These are phyloP conservation scores for Lepeophtheirus salmonis DNA, from an alignment of 1,140 invertebrate species.

Conservation along the genomic window DNA sequence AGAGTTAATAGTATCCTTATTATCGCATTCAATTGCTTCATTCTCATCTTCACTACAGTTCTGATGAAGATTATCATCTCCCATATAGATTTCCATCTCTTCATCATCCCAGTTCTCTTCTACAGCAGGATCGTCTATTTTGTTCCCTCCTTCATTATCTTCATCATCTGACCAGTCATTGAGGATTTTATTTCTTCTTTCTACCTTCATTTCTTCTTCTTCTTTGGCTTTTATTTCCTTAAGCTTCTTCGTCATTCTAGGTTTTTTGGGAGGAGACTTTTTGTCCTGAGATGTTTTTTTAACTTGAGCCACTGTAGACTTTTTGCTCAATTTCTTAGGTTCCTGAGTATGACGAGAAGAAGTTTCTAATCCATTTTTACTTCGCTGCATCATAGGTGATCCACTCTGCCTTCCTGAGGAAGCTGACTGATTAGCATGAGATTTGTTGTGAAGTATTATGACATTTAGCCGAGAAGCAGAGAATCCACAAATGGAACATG, in stretches of 20 bases:
- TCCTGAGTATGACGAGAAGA: neutral
- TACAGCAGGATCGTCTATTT: neutral
- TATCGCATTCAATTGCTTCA: neutral
- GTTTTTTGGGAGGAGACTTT: neutral
- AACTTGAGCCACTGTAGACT: neutral
- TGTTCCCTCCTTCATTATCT: neutral
- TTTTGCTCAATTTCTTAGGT: neutral
- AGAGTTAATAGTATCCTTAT: neutral
- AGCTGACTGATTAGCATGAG: neutral
- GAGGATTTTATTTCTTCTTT: constrained; percentile 1
- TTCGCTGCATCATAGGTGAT: too few relatives aligned
- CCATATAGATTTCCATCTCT: neutral
- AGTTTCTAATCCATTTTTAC: neutral
- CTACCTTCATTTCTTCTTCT: constrained; percentile 6
- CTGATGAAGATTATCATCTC: constrained; percentile 7
- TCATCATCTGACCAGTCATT: constrained; percentile 12
- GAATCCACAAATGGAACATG: constrained; percentile 13
- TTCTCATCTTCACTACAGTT: constrained; percentile 1
- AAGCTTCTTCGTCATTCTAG: constrained; percentile 3
- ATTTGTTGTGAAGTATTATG: constrained; percentile 14
- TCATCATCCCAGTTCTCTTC: neutral
- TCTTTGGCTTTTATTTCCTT: constrained; percentile 8
- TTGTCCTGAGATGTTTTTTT: neutral
- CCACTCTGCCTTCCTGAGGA: neutral
- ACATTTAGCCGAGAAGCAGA: constrained; percentile 15